Conservation (phyloP, 2,888 invertebrate species). For the Thalpophila matura region DNA sequence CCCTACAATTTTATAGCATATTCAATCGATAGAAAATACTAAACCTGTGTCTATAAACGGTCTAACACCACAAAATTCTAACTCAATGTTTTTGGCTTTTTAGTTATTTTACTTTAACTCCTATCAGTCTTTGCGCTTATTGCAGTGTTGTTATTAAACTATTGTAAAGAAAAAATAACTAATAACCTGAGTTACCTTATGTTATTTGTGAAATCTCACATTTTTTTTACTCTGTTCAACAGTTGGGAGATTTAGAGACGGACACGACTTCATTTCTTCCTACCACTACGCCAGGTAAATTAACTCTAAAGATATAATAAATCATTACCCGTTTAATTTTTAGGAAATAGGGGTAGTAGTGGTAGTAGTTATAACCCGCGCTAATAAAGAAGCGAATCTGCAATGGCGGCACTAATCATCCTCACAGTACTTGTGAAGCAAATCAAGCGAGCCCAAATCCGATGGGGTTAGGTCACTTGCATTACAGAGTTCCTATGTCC, state of each 20-base stretch:
- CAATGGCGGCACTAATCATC: too few relatives aligned
- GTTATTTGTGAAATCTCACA: conserved; percentile 2
- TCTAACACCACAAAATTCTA: conserved; percentile 46
- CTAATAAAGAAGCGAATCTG: too few relatives aligned
- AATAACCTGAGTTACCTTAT: conserved; percentile 20
- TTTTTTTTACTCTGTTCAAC: conserved; percentile 14
- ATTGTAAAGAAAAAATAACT: conserved; percentile 32
- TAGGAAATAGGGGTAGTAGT: too few relatives aligned
- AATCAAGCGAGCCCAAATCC: too few relatives aligned
- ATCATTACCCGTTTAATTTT: too few relatives aligned
- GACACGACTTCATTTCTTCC: accelerated
- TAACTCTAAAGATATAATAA: too few relatives aligned
- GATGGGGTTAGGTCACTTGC: too few relatives aligned
- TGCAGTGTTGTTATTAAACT: conserved; percentile 49
- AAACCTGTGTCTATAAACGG: conserved; percentile 17
- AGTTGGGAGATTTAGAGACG: conserved; percentile 38
- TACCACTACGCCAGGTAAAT: conserved; percentile 1
- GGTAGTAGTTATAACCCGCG: too few relatives aligned
- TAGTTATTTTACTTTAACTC: conserved; percentile 27
- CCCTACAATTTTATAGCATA: too few relatives aligned
- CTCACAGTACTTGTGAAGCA: too few relatives aligned
- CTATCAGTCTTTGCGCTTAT: conserved; percentile 59
- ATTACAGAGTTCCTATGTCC: too few relatives aligned
- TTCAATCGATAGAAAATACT: too few relatives aligned
- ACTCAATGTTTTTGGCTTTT: conserved; percentile 29